Conservation (phyloP, 2,888 invertebrate genomes). For the Agrilus mali region DNA sequence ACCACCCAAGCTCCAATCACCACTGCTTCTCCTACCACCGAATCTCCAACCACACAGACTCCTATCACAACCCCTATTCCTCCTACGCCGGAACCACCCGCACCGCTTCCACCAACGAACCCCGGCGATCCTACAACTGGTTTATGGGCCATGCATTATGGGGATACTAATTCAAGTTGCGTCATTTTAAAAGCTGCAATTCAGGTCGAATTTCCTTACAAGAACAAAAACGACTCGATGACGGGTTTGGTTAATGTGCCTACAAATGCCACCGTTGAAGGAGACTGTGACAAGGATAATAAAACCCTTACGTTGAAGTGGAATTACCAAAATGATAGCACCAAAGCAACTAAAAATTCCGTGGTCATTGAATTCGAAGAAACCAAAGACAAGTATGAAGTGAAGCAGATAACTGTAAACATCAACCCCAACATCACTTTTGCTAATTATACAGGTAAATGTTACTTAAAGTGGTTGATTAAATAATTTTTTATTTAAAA, state of each 20-base stretch:
- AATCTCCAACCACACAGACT: slow-evolving; percentile 22
- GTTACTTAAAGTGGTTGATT: background rate
- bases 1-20: slow-evolving; percentile 13
- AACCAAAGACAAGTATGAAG: too few relatives aligned
- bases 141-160: slow-evolving; percentile 36
- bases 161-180: slow-evolving; percentile 38
- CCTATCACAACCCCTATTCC: slow-evolving; percentile 25
- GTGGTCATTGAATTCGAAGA: too few relatives aligned
- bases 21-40: slow-evolving; percentile 16
- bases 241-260: slow-evolving; percentile 34
- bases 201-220: slow-evolving; percentile 46
- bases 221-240: slow-evolving; percentile 25
- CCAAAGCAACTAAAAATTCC: background rate
- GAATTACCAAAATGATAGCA: slow-evolving; percentile 14
- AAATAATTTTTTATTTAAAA: background rate
- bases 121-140: slow-evolving; percentile 30
- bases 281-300: slow-evolving; percentile 29
- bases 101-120: slow-evolving; percentile 22
- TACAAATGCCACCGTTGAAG: slow-evolving; percentile 26
- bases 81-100: slow-evolving; percentile 20
- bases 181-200: slow-evolving; percentile 54
- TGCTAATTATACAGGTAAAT: slow-evolving; percentile 10
- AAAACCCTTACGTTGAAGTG: slow-evolving; percentile 31
- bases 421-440: slow-evolving; percentile 5
- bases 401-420: too few relatives aligned